Base-by-base conservation (phyloP, 92 coral and sea anemone genomes). In the Epizoanthus illoricatus region DNA sequence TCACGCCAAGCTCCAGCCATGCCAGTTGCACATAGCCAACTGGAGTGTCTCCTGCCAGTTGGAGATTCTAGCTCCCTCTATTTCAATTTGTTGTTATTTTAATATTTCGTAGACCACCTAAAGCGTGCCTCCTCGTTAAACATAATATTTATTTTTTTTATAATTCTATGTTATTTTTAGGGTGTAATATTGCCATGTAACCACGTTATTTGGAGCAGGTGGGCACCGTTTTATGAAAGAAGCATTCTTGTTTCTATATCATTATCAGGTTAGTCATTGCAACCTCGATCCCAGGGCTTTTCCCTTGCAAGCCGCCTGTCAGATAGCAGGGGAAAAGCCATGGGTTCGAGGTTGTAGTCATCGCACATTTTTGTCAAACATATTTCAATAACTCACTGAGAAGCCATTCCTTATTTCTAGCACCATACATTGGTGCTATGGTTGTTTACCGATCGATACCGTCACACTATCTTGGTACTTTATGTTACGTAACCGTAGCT, bases 211-310 rank as follows among this genome's bases (percentile, higher is more conserved):
- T 72, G 76, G 76, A 72, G 76, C 40, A 72, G 43, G 19, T 72
- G 76, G 76, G 76, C 76, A 40, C 76, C 76, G 0, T 21, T 72
- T 59, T 20, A 72, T 52, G 76, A 72, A 43, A 72, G 76, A 52
- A 72, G 76, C 24, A 21, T 72, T 0, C 76, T 72, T 39, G 3
- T 72, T 10, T 72, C 76, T 59, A 5, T 72, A 8, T 72, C 76
- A 42, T n/a, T 72, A 21, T 47, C 62, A 72, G 76, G 76, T 72
- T 19, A 23, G 73, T 9, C 1, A 12, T 8, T 19, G 52, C n/a
- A 42, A 28, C 33, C 33, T 28, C 33, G 33, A 28, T 28, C 33
- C 33, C 33, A 28, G 33, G 33, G 33, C 33, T 28, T 28, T 28
- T 28, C 33, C 33, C 33, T 28, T 28, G 33, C 33, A 28, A 28